Conservation (phyloP, 30 jellyfish, hydroid and myxozoan species). For the Aurelia coerulea region DNA sequence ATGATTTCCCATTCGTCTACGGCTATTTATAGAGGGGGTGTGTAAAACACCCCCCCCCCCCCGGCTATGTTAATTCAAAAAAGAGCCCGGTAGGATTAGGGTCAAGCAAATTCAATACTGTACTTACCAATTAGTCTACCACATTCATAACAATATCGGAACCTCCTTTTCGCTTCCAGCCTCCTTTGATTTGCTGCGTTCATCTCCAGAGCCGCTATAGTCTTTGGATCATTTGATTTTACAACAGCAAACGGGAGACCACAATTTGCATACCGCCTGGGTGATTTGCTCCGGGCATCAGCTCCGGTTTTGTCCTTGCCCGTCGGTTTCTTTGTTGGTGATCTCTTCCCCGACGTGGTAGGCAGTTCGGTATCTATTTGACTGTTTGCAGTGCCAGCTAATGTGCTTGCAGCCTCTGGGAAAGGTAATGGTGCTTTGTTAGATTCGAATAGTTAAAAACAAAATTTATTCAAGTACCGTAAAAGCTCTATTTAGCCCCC, state of each 20-base stretch:
- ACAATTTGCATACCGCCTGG: constrained; percentile 60
- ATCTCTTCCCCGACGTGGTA: background rate
- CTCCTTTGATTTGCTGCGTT: constrained; percentile 68
- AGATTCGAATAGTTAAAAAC: too few species aligned
- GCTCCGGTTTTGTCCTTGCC: constrained; percentile 1
- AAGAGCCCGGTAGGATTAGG: too few species aligned
- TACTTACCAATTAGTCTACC: constrained; percentile 87
- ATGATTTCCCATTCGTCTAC: too few species aligned
- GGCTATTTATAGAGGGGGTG: too few species aligned
- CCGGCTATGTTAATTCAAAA: too few species aligned
- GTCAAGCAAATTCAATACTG: background rate
- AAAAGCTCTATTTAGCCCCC: too few species aligned
- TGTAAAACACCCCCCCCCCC: too few species aligned
- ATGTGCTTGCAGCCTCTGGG: constrained; percentile 10
- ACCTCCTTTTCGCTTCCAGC: constrained; percentile 72
- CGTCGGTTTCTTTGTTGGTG: constrained; percentile 17
- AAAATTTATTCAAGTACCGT: too few species aligned
- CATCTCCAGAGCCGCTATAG: constrained; percentile 57
- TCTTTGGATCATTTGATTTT: constrained; percentile 45
- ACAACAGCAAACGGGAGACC: constrained; percentile 77
- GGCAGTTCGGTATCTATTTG: background rate
- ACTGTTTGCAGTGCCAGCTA: background rate
- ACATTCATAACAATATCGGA: constrained; percentile 87
- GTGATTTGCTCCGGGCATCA: constrained; percentile 10
- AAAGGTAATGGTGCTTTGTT: background rate